Base-by-base conservation (phyloP, 2,113 vertebrate species). In the Dasyornis broadbenti region DNA sequence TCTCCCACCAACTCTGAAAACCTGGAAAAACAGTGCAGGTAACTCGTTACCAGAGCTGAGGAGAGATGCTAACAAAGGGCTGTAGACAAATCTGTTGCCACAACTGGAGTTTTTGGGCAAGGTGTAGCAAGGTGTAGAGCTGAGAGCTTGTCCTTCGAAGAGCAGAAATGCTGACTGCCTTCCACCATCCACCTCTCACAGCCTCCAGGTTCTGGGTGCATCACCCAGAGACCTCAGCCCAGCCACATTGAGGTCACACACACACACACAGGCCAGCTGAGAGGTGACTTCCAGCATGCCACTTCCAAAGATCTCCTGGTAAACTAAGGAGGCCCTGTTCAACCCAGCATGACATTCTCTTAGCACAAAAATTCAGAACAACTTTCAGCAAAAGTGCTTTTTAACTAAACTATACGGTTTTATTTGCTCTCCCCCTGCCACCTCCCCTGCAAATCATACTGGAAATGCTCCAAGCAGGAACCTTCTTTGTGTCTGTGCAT, bases 391-490 rank as follows among this genome's bases (percentile, higher is more conserved):
- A 82, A 87, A 85, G 37, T 27, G 39, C 35, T 85, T 78, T 76
- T 40, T 4, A 72, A 71, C 70, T 54, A 24, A 88, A 89, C 22
- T 39, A 2, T 7, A 66, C 1, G 7, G 27, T 57, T 54, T 77
- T 81, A 50, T 83, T 89, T 95, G 68, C 54, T 82, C 52, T 40
- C 13, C 7, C 44, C 15, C 10, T 2, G 4, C 11, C 4, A 17
- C 10, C 11, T 9, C 9, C 70, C 39, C 63, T 15, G 12, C 44
- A 97, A 96, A 94, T 90, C 79, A 37, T 23, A 42, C 88, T 94
- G 94, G 93, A 97, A 95, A 65, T 2, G 49, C 33, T 96, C 91
- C 82, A 96, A 84, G 92, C 60, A 82, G 78, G 61, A 82, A 66
- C 76, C 77, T 72, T 85, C 92, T 81, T 93, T 93, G 82, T 94